Conservation (phyloP, 2,797 vertebrate species). For the Garrulus glandarius region DNA sequence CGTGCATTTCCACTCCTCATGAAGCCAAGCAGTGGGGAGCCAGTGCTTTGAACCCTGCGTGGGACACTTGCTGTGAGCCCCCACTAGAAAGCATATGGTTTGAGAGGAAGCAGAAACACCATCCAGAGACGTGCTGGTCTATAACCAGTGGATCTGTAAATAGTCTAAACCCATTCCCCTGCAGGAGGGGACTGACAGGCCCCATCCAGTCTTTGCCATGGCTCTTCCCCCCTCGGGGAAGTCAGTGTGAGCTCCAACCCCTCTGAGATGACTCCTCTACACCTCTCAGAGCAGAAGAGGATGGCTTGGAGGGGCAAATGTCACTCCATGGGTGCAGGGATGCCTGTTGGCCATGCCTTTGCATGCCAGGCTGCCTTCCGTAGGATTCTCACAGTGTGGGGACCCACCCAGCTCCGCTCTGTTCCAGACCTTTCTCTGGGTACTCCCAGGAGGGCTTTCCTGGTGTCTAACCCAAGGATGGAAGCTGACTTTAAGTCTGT, state of each 20-base stretch:
- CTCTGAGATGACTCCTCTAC: neutral
- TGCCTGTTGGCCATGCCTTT: neutral
- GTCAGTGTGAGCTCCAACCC: fast-evolving
- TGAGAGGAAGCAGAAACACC: conserved; percentile 14
- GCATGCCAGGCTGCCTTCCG: fast-evolving
- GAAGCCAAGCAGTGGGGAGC: conserved; percentile 25
- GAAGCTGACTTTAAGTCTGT: neutral
- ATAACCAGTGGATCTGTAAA: neutral
- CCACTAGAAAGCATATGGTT: conserved; percentile 17
- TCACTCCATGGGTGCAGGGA: neutral
- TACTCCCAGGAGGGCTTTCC: neutral
- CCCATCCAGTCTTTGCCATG: neutral
- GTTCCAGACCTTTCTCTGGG: neutral
- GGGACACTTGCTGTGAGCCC: conserved; percentile 30
- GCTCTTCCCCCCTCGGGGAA: fast-evolving
- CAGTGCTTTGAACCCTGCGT: conserved; percentile 12
- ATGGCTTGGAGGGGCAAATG: neutral
- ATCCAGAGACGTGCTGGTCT: neutral
- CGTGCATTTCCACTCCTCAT: neutral
- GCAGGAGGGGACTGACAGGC: neutral
- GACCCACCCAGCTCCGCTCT: fast-evolving
- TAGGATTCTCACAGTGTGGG: fast-evolving
- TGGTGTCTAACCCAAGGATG: fast-evolving
- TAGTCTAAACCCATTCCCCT: neutral
- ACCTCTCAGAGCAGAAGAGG: neutral